A percentile compares a stretch with the other conserved stretches of the same genome.
Conservation (phyloP, 1,140 invertebrate species). For the Dufourea novaeangliae region DNA sequence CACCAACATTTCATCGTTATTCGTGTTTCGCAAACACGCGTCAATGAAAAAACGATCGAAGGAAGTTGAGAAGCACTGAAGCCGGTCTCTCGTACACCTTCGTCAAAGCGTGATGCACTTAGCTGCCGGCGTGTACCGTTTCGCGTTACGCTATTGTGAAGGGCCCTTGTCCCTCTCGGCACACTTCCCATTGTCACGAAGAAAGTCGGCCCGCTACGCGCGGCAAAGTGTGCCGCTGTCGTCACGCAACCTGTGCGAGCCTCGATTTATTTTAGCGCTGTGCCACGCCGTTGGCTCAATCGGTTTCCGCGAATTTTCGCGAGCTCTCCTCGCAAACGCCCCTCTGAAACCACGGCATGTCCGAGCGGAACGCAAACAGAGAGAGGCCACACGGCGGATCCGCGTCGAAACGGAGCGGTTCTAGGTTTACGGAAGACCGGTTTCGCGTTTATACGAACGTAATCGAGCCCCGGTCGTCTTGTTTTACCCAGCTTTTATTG, state of each 20-base stretch:
- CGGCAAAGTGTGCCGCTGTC: constrained; percentile 62
- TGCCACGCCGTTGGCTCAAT: too few species aligned
- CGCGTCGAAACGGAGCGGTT: constrained; percentile 21
- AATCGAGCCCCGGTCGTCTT: constrained; percentile 34
- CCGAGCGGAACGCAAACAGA: neutral
- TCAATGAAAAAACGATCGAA: neutral
- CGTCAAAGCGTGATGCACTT: constrained; percentile 66
- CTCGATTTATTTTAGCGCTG: constrained; percentile 26
- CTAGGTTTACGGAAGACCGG: constrained; percentile 40
- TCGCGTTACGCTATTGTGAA: constrained; percentile 70
- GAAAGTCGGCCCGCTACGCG: constrained; percentile 56
- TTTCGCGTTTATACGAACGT: constrained; percentile 16
- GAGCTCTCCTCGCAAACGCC: too few species aligned
- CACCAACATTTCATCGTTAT: too few species aligned
- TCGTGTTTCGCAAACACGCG: neutral
- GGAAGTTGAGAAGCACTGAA: constrained; percentile 35
- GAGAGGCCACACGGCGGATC: neutral
- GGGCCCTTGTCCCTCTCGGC: constrained; percentile 52
- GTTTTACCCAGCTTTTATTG: constrained; percentile 39
- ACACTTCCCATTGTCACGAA: constrained; percentile 68
- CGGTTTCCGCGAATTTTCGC: neutral
- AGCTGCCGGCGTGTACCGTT: constrained; percentile 67
- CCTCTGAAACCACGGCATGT: too few species aligned
- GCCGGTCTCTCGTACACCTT: constrained; percentile 19
- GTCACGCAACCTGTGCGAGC: constrained; percentile 60